Evolutionary conservation across 92 coral and sea anemone genomes (phyloP).

Genomic region (Zoanthus sociatus): DNA sequence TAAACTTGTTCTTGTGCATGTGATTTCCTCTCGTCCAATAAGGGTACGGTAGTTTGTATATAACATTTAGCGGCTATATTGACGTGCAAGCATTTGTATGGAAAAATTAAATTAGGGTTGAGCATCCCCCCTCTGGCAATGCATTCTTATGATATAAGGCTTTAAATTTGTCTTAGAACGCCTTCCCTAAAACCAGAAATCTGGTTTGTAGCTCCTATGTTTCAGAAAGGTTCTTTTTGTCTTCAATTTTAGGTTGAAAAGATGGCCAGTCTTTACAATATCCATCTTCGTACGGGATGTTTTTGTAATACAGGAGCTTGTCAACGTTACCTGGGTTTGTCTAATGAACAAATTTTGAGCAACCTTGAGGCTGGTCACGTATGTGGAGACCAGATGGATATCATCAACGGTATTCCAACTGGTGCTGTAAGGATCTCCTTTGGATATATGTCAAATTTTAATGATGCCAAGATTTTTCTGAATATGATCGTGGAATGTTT

Average conservation of each 20-base stretch:
- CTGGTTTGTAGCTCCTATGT: neutral
- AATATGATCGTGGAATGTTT: constrained; percentile 79
- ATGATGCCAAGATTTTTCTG: constrained; percentile 83
- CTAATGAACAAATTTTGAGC: constrained; percentile 75
- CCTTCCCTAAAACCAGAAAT: no score
- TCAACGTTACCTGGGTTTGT: constrained; percentile 75
- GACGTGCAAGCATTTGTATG: no score
- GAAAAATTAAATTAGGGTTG: no score
- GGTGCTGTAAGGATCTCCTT: constrained; percentile 98
- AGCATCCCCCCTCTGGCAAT: no score
- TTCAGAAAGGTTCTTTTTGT: neutral
- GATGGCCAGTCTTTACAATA: constrained; percentile 86
- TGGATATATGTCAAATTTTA: constrained; percentile 96
- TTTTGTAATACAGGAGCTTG: constrained; percentile 98
- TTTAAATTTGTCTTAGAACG: no score
- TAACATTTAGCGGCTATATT: no score
- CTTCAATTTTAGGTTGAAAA: constrained; percentile 75
- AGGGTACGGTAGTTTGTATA: no score
- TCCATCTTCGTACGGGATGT: constrained; percentile 97
- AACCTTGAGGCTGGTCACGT: constrained; percentile 91
- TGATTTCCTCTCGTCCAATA: no score
- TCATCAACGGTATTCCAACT: constrained; percentile 90
- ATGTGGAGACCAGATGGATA: constrained; percentile 94
- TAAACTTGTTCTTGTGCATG: no score
- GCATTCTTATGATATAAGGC: no score